Conservation (phyloP, 1,140 invertebrate genomes). For the Macrobrachium nipponense region DNA sequence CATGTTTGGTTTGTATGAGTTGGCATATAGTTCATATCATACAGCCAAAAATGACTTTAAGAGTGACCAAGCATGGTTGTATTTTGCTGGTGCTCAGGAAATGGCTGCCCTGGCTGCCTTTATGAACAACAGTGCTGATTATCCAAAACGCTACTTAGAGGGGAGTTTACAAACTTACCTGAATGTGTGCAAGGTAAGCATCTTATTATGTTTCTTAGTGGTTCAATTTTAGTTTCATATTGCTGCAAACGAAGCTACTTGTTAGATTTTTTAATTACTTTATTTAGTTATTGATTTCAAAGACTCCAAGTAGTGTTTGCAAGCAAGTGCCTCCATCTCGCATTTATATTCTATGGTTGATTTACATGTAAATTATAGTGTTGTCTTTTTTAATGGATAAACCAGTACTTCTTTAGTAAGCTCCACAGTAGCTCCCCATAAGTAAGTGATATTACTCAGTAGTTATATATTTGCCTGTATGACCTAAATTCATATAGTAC, state of each 20-base stretch:
- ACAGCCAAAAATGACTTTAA: conserved; percentile 96
- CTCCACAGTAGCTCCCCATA: too few relatives aligned
- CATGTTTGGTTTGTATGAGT: conserved; percentile 93
- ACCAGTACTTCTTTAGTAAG: too few relatives aligned
- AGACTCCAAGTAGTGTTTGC: too few relatives aligned
- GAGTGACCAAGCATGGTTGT: conserved; percentile 95
- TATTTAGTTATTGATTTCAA: too few relatives aligned
- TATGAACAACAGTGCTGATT: conserved; percentile 80
- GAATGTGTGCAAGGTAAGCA: conserved; percentile 60
- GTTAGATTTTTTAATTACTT: too few relatives aligned
- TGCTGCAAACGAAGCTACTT: conserved; percentile 7
- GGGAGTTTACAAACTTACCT: conserved; percentile 62
- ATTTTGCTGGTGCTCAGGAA: conserved; percentile 94
- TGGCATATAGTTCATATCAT: conserved; percentile 94
- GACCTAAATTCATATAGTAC: too few relatives aligned
- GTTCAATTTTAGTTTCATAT: neutral
- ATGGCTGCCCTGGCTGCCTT: conserved; percentile 95
- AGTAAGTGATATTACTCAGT: too few relatives aligned
- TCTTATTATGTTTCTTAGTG: conserved; percentile 16
- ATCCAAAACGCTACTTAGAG: conserved; percentile 61
- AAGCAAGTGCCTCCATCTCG: too few relatives aligned
- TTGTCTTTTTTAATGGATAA: too few relatives aligned
- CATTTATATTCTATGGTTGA: too few relatives aligned
- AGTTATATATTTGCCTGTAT: too few relatives aligned
- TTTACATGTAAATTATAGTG: too few relatives aligned